These are phyloP conservation scores for Nibea albiflora DNA, from an alignment of 2,113 vertebrate genomes.

Conservation along the genomic window DNA sequence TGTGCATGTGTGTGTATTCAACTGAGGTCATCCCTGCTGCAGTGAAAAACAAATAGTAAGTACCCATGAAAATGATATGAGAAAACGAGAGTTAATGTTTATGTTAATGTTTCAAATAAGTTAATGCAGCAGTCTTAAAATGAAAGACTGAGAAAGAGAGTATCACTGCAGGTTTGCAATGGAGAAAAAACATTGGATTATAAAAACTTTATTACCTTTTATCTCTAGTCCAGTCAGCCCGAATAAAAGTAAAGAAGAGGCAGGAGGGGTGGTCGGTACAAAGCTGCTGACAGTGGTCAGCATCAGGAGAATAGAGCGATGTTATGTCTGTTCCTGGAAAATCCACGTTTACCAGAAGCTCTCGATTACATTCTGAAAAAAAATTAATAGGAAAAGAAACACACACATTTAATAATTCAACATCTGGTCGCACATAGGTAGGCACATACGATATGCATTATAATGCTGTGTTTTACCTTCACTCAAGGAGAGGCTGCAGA, in stretches of 20 bases:
- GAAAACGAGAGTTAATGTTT: no score
- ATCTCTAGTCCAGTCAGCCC: conserved; percentile 65
- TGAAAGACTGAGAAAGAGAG: no score
- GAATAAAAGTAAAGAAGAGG: conserved; percentile 71
- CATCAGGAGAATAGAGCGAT: conserved; percentile 61
- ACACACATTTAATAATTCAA: neutral
- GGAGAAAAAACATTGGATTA: neutral
- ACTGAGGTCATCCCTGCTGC: no score
- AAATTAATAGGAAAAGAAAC: conserved; percentile 4
- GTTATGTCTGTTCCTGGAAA: conserved; percentile 70
- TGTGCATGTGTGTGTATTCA: neutral
- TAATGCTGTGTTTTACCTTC: conserved; percentile 55
- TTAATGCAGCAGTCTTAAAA: no score
- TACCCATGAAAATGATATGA: neutral
- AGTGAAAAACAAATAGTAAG: neutral
- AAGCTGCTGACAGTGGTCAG: conserved; percentile 71
- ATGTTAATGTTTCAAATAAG: no score
- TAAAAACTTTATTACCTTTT: conserved; percentile 45
- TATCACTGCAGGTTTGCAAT: no score
- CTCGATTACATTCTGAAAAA: conserved; percentile 49
- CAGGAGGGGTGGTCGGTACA: conserved; percentile 75
- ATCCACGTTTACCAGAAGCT: conserved; percentile 56
- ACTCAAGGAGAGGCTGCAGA: conserved; percentile 38
- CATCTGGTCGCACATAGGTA: no score
- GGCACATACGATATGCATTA: neutral